A percentile compares a stretch with the other conserved stretches of the same genome.
These are phyloP conservation scores for Galerucella pusilla DNA, from an alignment of 2,888 invertebrate genomes.

Conservation along the genomic window DNA sequence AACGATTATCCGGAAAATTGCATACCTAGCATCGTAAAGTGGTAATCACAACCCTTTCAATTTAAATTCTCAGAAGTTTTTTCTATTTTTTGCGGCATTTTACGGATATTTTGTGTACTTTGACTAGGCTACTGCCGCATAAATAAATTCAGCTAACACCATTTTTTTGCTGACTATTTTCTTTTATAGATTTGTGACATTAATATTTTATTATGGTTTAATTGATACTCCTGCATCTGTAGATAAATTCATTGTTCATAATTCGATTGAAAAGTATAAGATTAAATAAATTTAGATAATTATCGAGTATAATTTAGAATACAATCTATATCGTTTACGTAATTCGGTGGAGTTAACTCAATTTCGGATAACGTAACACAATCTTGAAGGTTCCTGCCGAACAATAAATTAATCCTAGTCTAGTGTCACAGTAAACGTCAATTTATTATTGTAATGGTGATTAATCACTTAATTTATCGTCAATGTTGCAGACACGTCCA, in stretches of 20 bases:
- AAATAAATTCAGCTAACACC: too few relatives aligned
- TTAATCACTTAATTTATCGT: constrained; percentile 3
- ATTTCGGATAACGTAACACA: background rate
- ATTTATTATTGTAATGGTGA: background rate
- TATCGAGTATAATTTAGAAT: too few relatives aligned
- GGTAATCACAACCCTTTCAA: too few relatives aligned
- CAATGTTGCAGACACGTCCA: background rate
- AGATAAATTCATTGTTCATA: background rate
- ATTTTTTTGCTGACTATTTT: too few relatives aligned
- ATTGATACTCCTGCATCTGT: background rate
- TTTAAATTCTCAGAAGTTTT: too few relatives aligned
- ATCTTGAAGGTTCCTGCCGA: background rate
- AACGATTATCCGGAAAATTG: too few relatives aligned
- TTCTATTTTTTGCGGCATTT: too few relatives aligned
- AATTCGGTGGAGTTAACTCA: background rate
- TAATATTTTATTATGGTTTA: background rate
- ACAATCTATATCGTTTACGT: background rate
- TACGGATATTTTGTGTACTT: too few relatives aligned
- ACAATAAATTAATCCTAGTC: background rate
- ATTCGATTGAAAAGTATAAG: background rate
- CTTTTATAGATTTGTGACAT: background rate
- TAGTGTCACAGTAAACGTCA: constrained; percentile 5
- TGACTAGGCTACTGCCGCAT: too few relatives aligned
- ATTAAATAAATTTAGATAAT: too few relatives aligned
- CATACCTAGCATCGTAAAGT: too few relatives aligned